Base-by-base conservation (phyloP, 1,140 invertebrate genomes). In the Lineus longissimus region DNA sequence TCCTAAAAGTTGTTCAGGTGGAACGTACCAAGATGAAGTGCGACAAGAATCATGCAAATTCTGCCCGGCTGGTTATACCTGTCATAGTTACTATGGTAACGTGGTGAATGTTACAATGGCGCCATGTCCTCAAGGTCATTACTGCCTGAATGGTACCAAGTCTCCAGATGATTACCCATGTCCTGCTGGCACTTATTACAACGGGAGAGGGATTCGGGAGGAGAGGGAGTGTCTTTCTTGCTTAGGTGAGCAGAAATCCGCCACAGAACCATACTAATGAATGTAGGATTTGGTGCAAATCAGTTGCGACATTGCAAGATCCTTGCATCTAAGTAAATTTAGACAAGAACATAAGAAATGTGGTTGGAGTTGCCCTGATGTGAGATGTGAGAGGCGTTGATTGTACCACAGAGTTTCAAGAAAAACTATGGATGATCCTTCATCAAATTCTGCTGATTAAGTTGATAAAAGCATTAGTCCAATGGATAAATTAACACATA, bases 1-100 rank as follows among this genome's bases (percentile, higher is more conserved):
- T 7, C 63, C 67, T 30, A 64, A 55, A 1, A 54, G 73, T 30
- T 78, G 76, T 71, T 61, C 66, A 27, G 68, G 72, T 11, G 76
- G 76, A n/a, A 59, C 59, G 4, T 76, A 76, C 65, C 74, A 77
- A 62, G 74, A 78, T 61, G 62, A 68, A 43, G 55, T 57, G 0
- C 25, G 71, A 13, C 74, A 77, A 59, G 58, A 43, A 1, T 56
- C 55, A 15, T 77, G 76, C 61, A 76, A 73, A 59, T 58, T 69
- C 13, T 77, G 76, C 67, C 67, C 70, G 29, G 62, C 70, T 40
- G 74, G 75, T 19, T 78, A 71, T 60, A 76, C 75, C 66, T 78
- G 76, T 64, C 74, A 78, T 62, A 71, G 68, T 58, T 64, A 68
- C 27, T n/a, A 66, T n/a, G 74, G 71, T 36, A 58, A 71, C 0